Evolutionary conservation across 2,888 invertebrate species (phyloP).

Genomic region (Phyllotreta striolata): DNA sequence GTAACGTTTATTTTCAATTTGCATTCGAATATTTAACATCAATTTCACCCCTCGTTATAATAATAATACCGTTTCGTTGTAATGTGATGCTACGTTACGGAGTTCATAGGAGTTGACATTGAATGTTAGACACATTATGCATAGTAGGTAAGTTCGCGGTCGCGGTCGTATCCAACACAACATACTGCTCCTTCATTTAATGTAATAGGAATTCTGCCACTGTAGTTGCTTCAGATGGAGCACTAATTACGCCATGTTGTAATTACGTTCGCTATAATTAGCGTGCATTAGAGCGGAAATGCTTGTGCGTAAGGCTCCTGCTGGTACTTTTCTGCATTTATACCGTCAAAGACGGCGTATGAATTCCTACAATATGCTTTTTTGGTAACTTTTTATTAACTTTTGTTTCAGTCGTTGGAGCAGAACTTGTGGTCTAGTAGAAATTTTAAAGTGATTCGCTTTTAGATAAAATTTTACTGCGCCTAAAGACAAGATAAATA

Average conservation of each 20-base stretch:
- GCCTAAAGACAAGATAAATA: conserved; percentile 29
- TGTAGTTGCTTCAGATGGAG: conserved; percentile 47
- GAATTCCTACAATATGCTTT: no score
- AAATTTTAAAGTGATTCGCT: conserved; percentile 1
- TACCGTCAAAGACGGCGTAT: no score
- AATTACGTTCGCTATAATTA: conserved; percentile 50
- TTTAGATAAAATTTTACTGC: neutral
- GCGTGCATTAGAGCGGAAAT: conserved; percentile 47
- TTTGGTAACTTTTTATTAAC: no score
- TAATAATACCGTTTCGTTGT: conserved; percentile 8
- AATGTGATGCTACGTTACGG: conserved; percentile 13
- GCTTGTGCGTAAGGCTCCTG: conserved; percentile 36
- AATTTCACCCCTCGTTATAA: no score
- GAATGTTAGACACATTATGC: conserved; percentile 33
- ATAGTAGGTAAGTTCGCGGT: conserved; percentile 30
- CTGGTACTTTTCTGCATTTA: neutral
- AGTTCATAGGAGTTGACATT: conserved; percentile 26
- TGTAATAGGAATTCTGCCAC: conserved; percentile 47
- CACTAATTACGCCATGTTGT: conserved; percentile 50
- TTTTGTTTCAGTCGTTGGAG: no score
- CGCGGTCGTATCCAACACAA: conserved; percentile 33
- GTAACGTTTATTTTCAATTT: no score
- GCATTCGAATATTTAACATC: no score
- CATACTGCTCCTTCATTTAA: conserved; percentile 44
- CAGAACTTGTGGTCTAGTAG: no score